Conservation (phyloP, 2,888 invertebrate species). For the Drosophila bunnanda region DNA sequence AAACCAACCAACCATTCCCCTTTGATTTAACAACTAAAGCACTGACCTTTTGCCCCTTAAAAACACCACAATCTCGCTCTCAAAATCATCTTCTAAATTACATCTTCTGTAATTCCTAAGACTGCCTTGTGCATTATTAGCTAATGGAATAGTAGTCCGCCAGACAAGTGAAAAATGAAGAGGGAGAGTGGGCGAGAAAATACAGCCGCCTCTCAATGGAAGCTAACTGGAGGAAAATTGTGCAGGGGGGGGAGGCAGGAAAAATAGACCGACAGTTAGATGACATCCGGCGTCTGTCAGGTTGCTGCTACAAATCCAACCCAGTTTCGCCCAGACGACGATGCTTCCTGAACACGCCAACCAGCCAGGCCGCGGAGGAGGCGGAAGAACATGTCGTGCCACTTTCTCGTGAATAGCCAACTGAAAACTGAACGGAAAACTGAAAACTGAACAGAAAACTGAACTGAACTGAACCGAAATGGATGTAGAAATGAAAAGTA, state of each 20-base stretch:
- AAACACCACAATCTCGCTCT: not conserved
- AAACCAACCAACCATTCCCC: not conserved
- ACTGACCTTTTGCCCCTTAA: not conserved
- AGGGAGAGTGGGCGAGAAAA: constrained; percentile 9
- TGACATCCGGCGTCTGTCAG: constrained; percentile 66
- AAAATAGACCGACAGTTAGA: constrained; percentile 50
- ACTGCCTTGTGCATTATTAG: constrained; percentile 6
- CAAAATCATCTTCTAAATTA: not conserved
- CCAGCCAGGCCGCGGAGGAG: constrained; percentile 3
- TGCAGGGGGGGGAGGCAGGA: constrained; percentile 20
- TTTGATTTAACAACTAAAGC: not conserved
- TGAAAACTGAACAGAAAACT: constrained; percentile 48
- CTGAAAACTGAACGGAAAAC: constrained; percentile 37
- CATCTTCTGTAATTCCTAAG: not conserved
- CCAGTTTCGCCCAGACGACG: constrained; percentile 48
- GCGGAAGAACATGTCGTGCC: constrained; percentile 63
- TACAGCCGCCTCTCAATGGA: constrained; percentile 20
- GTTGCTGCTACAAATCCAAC: constrained; percentile 28
- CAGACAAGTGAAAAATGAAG: constrained; percentile 28
- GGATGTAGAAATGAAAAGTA: constrained; percentile 54
- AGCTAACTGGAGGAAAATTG: not conserved
- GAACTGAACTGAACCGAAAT: constrained; percentile 57
- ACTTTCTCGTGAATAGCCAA: constrained; percentile 69
- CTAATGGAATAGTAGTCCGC: constrained; percentile 12
- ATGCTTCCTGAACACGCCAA: constrained; percentile 56